Percentiles rank a stretch among this genome's conserved stretches.
These are phyloP conservation scores for Montipora sp. DNA, from an alignment of 64 coral and sea anemone species.

Conservation along the genomic window DNA sequence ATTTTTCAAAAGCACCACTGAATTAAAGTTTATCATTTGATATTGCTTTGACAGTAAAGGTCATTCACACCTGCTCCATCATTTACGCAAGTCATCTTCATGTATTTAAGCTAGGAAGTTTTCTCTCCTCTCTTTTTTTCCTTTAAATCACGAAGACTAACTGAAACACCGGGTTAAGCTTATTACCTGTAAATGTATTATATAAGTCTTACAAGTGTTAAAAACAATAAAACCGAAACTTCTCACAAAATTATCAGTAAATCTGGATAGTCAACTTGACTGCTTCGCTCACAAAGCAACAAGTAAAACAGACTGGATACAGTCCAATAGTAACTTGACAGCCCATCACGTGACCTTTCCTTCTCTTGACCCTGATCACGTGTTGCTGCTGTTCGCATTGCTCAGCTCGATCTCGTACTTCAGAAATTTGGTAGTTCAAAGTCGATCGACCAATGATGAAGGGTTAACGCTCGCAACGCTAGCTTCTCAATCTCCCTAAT, in stretches of 20 bases:
- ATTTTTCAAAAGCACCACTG: too few species aligned
- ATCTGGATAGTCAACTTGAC: not conserved
- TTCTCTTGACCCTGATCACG: not conserved
- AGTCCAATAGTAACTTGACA: not conserved
- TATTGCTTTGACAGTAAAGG: not conserved
- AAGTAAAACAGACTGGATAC: not conserved
- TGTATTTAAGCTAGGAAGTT: not conserved
- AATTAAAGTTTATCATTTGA: not conserved
- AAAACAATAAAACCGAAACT: not conserved
- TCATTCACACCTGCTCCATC: not conserved
- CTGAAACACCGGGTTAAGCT: not conserved
- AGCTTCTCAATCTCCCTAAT: too few species aligned
- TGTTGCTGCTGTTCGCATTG: not conserved
- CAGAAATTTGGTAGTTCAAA: too few species aligned
- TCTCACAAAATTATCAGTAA: not conserved
- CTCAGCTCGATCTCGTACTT: too few species aligned
- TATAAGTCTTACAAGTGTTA: not conserved
- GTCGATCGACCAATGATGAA: too few species aligned
- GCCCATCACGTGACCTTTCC: not conserved
- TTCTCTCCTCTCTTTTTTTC: not conserved
- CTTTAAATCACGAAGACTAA: not conserved
- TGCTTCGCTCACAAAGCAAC: not conserved
- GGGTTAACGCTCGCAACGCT: too few species aligned
- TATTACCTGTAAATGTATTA: not conserved
- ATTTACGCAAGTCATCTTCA: too few species aligned